A percentile compares a stretch with the other conserved stretches of the same genome.
Evolutionary conservation across 2,888 invertebrate species (phyloP).

Genomic region (Athalia rosae): DNA sequence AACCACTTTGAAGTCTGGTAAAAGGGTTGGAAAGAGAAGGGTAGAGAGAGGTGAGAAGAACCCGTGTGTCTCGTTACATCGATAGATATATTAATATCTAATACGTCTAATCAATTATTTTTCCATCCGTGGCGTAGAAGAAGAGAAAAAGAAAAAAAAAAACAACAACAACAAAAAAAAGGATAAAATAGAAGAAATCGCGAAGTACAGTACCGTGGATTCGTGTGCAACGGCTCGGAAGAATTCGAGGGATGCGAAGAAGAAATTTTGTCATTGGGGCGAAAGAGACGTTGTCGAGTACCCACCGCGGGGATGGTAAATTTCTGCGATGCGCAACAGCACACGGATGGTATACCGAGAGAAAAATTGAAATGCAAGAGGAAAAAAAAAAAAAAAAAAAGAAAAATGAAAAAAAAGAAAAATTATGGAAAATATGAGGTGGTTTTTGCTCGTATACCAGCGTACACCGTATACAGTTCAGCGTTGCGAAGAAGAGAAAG

Average conservation of each 20-base stretch:
- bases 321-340: background rate
- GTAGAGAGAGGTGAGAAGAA: too few relatives aligned
- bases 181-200: background rate
- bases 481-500: background rate
- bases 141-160: background rate
- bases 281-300: background rate
- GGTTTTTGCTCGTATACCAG: background rate
- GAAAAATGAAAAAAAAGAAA: background rate
- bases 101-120: constrained; percentile 38
- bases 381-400: background rate
- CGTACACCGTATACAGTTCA: constrained; percentile 23
- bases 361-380: background rate
- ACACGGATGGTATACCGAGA: background rate
- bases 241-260: background rate
- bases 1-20: constrained; percentile 51
- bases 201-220: background rate
- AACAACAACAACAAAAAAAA: background rate
- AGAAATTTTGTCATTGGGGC: too few relatives aligned
- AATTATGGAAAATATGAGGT: constrained; percentile 29
- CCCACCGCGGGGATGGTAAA: background rate
- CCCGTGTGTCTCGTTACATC: too few relatives aligned
- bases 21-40: too few relatives aligned
- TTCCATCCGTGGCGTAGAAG: constrained; percentile 6
- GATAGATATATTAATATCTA: too few relatives aligned
- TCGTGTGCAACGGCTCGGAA: background rate